These are phyloP conservation scores for Globicephala melas DNA, from an alignment of 2,113 vertebrate genomes.

Conservation along the genomic window DNA sequence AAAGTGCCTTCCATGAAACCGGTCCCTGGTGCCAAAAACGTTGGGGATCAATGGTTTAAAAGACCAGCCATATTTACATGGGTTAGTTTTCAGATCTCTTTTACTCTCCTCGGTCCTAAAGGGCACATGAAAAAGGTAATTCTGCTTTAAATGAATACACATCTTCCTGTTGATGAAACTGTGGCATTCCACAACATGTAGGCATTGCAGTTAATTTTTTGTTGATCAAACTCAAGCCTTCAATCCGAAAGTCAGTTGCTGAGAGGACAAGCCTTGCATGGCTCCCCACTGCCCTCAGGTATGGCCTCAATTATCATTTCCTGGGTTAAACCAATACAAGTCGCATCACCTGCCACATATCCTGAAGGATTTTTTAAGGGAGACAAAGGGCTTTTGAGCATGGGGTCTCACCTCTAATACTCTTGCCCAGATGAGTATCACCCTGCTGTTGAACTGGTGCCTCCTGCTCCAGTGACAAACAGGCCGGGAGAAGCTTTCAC, in stretches of 20 bases:
- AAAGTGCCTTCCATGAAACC: too few species aligned
- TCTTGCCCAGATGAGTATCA: background rate
- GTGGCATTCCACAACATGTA: background rate
- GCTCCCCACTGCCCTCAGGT: background rate
- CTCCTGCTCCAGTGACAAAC: background rate
- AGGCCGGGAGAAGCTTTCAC: background rate
- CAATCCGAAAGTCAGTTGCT: background rate
- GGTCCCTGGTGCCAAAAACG: too few species aligned
- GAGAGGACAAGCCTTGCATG: background rate
- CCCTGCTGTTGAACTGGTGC: background rate
- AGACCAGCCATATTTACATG: background rate
- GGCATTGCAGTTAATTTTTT: background rate
- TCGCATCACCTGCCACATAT: background rate
- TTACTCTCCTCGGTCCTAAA: background rate
- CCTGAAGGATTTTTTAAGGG: background rate
- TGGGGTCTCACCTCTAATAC: background rate
- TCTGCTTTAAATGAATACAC: background rate
- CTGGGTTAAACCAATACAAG: background rate
- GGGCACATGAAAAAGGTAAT: background rate
- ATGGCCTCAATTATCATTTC: background rate
- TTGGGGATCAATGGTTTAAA: background rate
- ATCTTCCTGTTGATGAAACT: background rate
- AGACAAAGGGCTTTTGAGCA: background rate
- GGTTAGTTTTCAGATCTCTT: background rate
- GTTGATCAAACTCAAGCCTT: background rate